Conservation (phyloP, 1,140 invertebrate genomes). For the Drosophila melanica region DNA sequence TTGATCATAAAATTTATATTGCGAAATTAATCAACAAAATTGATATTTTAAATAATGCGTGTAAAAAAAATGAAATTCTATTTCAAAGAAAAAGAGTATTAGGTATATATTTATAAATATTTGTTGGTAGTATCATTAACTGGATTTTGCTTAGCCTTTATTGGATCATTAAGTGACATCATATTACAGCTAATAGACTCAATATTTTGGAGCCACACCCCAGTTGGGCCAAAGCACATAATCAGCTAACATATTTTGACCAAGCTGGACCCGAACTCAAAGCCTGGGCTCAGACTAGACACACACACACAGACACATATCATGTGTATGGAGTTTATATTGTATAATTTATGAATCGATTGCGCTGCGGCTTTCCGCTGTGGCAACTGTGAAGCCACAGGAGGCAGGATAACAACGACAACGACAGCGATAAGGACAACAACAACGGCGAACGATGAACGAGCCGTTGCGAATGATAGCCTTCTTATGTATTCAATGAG, state of each 20-base stretch:
- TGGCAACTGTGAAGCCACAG: neutral
- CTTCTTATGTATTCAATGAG: slow-evolving; percentile 55
- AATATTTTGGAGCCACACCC: neutral
- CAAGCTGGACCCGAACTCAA: neutral
- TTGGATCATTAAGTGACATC: neutral
- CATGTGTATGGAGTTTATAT: slow-evolving; percentile 27
- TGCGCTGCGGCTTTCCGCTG: slow-evolving; percentile 24
- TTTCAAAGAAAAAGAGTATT: too few species aligned
- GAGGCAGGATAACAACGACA: neutral
- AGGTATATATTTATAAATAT: too few species aligned
- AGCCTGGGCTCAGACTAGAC: too few species aligned
- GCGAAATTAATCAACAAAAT: too few species aligned
- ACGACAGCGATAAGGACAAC: neutral
- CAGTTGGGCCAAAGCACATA: neutral
- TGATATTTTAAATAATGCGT: too few species aligned
- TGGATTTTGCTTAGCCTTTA: too few species aligned
- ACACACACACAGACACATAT: neutral
- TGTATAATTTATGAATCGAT: slow-evolving; percentile 78
- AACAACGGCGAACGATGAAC: neutral
- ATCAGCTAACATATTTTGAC: neutral
- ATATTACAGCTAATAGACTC: neutral
- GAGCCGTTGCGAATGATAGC: slow-evolving; percentile 19
- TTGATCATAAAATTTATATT: too few species aligned
- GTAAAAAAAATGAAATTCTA: too few species aligned
- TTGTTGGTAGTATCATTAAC: neutral